These are phyloP conservation scores for Hemibagrus wyckioides DNA, from an alignment of 2,113 vertebrate species.

Conservation along the genomic window DNA sequence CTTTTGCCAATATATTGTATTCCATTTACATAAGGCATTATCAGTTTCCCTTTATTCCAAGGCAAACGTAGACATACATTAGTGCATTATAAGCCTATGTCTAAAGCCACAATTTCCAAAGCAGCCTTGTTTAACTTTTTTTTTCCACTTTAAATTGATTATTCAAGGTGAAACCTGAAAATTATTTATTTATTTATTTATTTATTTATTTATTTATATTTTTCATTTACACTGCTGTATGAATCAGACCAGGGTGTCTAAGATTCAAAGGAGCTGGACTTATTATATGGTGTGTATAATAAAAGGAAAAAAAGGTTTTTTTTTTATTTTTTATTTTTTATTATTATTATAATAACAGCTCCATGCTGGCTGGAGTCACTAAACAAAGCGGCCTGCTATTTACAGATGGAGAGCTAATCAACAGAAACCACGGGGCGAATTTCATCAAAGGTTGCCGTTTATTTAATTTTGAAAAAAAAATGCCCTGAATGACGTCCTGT, in stretches of 20 bases:
- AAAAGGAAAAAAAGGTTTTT: slow-evolving; percentile 35
- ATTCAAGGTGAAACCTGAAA: neutral
- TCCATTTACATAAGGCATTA: neutral
- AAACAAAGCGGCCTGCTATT: neutral
- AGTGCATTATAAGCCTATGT: neutral
- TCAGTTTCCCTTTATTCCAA: neutral
- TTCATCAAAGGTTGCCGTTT: slow-evolving; percentile 32
- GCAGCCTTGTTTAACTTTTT: neutral
- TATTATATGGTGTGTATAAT: slow-evolving; percentile 15
- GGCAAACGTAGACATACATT: neutral
- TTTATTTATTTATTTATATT: neutral
- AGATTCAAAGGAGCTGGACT: slow-evolving; percentile 19
- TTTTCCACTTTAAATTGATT: neutral
- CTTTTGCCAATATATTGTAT: too few species aligned
- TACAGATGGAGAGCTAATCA: slow-evolving; percentile 27
- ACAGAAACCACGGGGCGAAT: slow-evolving; percentile 10
- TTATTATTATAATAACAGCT: neutral
- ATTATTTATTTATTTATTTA: neutral
- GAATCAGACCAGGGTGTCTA: neutral
- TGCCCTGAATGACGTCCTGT: slow-evolving; percentile 7
- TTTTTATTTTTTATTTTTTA: neutral
- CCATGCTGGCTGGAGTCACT: neutral
- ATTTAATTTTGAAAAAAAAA: slow-evolving; percentile 40
- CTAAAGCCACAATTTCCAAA: neutral
- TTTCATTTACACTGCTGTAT: neutral